Evolutionary conservation across 2,797 vertebrate genomes (phyloP).

Genomic region (Otolemur crassicaudatus): DNA sequence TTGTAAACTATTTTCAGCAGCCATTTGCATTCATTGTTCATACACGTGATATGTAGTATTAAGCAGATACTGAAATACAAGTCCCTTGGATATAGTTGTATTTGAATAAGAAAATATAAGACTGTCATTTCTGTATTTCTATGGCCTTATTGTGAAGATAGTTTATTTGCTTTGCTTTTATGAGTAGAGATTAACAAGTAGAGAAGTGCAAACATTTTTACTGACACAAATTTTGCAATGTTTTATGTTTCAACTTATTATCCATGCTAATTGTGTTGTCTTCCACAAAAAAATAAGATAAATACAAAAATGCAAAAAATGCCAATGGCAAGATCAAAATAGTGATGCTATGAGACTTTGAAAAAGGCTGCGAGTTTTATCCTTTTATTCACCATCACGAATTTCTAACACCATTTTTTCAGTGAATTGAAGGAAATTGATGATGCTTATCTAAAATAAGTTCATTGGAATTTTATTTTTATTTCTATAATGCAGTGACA

Average conservation of each 20-base stretch:
- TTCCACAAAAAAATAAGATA: conserved; percentile 25
- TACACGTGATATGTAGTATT: background rate
- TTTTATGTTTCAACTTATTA: background rate
- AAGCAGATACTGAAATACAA: conserved; percentile 51
- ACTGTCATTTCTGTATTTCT: background rate
- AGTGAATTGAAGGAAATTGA: conserved; percentile 33
- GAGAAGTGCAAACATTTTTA: conserved; percentile 48
- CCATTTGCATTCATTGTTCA: conserved; percentile 40
- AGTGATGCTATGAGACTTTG: conserved; percentile 9
- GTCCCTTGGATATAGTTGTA: background rate
- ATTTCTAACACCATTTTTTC: background rate
- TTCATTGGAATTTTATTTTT: conserved; percentile 54
- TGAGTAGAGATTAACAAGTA: conserved; percentile 46
- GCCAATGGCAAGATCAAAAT: background rate
- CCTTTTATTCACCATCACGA: background rate
- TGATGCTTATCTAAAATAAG: conserved; percentile 34
- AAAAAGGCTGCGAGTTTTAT: background rate
- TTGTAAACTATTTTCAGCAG: conserved; percentile 69
- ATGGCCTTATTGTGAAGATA: background rate
- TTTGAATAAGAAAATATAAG: conserved; percentile 33
- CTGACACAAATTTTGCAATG: background rate
- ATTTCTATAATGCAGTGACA: background rate
- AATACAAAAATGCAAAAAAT: background rate
- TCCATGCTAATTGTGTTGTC: background rate
- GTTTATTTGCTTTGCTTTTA: background rate